A percentile compares a stretch with the other conserved stretches of the same genome.
Conservation (phyloP, 2,888 invertebrate genomes). For the Cataglyphis albicans region DNA sequence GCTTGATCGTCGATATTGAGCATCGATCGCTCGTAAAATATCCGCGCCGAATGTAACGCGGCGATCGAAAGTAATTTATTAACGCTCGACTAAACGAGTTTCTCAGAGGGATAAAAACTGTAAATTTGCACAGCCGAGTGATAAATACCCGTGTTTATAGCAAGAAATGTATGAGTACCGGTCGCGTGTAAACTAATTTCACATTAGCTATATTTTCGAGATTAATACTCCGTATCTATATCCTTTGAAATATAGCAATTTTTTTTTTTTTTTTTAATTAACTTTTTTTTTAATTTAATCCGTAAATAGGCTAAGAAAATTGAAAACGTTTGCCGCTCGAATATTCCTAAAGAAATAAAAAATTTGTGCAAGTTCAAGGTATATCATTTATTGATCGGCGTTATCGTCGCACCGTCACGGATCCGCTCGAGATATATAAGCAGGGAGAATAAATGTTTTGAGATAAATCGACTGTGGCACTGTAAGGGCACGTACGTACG, state of each 20-base stretch:
- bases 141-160: slow-evolving; percentile 13
- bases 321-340: background rate
- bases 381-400: background rate
- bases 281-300: background rate
- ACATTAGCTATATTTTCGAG: slow-evolving; percentile 1
- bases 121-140: background rate
- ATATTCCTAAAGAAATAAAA: background rate
- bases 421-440: slow-evolving; percentile 25
- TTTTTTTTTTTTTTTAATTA: background rate
- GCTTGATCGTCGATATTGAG: background rate
- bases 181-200: background rate
- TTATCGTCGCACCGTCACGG: slow-evolving; percentile 32
- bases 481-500: slow-evolving; percentile 31
- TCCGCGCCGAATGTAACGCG: background rate
- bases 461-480: slow-evolving; percentile 17
- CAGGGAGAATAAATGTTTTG: slow-evolving; percentile 21
- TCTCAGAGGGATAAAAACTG: slow-evolving; percentile 6
- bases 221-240: slow-evolving; percentile 6
- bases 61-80: slow-evolving; percentile 30
- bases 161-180: background rate
- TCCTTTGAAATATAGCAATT: too few relatives aligned
- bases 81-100: slow-evolving; percentile 19
- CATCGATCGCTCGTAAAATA: slow-evolving; percentile 20
- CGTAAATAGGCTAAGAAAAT: background rate
- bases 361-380: background rate